Base-by-base conservation (phyloP, 2,113 vertebrate species). In the Jaculus jaculus region DNA sequence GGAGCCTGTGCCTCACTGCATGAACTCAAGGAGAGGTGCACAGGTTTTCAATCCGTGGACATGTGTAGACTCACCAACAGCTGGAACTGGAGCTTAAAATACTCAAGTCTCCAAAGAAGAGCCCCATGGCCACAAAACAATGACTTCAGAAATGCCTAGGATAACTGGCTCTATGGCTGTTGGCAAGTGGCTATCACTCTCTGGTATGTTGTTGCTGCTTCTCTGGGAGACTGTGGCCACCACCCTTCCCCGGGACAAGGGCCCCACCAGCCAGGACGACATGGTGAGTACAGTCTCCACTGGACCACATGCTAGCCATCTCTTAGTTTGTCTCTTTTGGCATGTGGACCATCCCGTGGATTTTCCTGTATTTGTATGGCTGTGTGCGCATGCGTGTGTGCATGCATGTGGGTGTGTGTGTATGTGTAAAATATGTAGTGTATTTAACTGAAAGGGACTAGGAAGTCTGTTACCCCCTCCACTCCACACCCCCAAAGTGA, bases 141-240 rank as follows among this genome's bases (percentile, higher is more conserved):
- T 3, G 66, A 28, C 78, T 78, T 88, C 65, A 6, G 74, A 58
- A 63, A 90, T 30, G 84, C 74, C 34, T 9, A 34, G 16, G 66
- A 86, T 74, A 79, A 65, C 74, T 26, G 2, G 73, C 60, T 0
- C 0, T 30, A 3, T 86, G 28, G 65, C 75, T 1, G 5, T 74
- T 47, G 89, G 79, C 65, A 63, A 24, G 81, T 5, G 39, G 78
- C 82, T 1, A 7, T 5, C 74, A 1, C 93, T 89, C 54, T 30
- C 68, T 69, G 95, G 80, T 26, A 95, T 97, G 94, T 69, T 98
- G 47, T 95, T 97, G 69, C 86, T 97, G 84, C 69, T 97, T 65
- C 92, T 97, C 60, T 83, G 83, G 7, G 94, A 94, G 84, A 73
- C 83, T 9, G 16, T 47, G 4, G 92, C 78, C 32, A 16, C 91